These are phyloP conservation scores for Telmatherina bonti DNA, from an alignment of 2,797 vertebrate genomes.

Conservation along the genomic window DNA sequence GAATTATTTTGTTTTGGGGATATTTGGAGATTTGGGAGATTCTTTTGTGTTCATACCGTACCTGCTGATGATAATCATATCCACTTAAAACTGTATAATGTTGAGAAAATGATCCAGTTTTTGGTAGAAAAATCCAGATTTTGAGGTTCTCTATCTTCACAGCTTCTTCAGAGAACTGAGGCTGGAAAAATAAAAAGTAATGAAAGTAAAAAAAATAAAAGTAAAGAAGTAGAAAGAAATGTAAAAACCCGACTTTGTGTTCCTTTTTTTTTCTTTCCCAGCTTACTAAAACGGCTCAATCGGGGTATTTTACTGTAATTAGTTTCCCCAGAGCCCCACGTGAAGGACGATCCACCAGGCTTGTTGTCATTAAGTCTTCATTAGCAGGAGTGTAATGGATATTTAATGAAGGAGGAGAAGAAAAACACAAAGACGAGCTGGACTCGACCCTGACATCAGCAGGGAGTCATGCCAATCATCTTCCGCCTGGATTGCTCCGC, in stretches of 20 bases:
- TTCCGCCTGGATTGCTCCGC: background rate
- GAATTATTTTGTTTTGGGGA: no score
- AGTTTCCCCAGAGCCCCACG: constrained; percentile 66
- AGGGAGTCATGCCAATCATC: constrained; percentile 47
- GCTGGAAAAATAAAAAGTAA: no score
- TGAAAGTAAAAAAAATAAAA: no score
- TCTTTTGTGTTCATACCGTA: no score
- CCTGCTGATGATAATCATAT: no score
- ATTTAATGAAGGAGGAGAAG: constrained; percentile 78
- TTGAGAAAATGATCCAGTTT: no score
- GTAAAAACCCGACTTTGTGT: constrained; percentile 21
- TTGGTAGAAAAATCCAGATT: background rate
- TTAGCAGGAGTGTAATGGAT: constrained; percentile 74
- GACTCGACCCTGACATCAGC: constrained; percentile 49
- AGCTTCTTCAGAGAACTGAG: no score
- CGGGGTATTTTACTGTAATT: constrained; percentile 56
- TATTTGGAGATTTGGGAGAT: no score
- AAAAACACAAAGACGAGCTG: constrained; percentile 61
- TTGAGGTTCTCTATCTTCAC: background rate
- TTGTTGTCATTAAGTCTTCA: constrained; percentile 78
- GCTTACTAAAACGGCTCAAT: constrained; percentile 39
- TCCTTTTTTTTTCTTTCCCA: background rate
- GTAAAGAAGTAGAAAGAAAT: no score
- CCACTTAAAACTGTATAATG: no score
- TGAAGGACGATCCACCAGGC: constrained; percentile 66